Evolutionary conservation across 2,888 invertebrate genomes (phyloP).

Genomic region (Sesia apiformis): DNA sequence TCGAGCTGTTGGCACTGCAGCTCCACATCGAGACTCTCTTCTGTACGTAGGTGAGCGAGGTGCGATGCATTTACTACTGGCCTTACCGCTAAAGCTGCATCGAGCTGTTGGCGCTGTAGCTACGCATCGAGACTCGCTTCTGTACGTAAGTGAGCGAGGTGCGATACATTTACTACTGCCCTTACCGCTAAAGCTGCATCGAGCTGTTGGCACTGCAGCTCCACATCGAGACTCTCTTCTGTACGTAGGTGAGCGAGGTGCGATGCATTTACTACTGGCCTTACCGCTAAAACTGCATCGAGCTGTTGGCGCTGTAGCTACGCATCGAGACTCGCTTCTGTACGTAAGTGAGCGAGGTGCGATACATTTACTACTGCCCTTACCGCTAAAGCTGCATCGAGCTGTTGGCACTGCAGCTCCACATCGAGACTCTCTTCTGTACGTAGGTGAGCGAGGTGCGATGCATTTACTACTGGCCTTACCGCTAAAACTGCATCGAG

Average conservation of each 20-base stretch:
- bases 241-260: no score
- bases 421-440: no score
- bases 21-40: constrained; percentile 85
- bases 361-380: constrained; percentile 90
- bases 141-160: no score
- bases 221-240: constrained; percentile 82
- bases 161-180: no score
- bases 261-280: no score
- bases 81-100: constrained; percentile 83
- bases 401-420: constrained; percentile 83
- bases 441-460: no score
- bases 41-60: constrained; percentile 80
- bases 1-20: constrained; percentile 89
- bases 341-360: constrained; percentile 90
- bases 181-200: constrained; percentile 87
- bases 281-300: no score
- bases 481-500: constrained; percentile 89
- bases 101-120: constrained; percentile 79
- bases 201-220: constrained; percentile 89
- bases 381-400: constrained; percentile 82
- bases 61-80: constrained; percentile 88
- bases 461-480: no score
- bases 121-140: no score
- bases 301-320: constrained; percentile 73
- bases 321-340: no score